These are phyloP conservation scores for Actenoides hombroni DNA, from an alignment of 2,113 vertebrate species.

Conservation along the genomic window DNA sequence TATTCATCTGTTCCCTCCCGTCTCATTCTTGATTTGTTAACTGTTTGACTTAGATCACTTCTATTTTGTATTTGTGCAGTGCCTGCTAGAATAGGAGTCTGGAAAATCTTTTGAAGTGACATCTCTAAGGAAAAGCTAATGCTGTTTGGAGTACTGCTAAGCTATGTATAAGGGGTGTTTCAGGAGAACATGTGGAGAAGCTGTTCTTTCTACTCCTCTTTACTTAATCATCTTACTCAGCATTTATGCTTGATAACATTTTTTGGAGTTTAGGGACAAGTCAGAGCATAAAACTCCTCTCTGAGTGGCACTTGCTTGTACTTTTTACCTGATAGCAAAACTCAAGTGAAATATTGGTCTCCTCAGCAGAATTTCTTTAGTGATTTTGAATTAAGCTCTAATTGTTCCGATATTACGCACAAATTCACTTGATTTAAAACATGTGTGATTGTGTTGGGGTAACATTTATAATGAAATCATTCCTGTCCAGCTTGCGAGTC, in stretches of 20 bases:
- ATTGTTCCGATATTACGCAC: background rate
- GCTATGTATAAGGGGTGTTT: background rate
- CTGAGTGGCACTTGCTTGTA: background rate
- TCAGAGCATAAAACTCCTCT: background rate
- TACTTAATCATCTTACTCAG: background rate
- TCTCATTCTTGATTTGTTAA: background rate
- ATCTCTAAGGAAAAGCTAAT: background rate
- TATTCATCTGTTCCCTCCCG: background rate
- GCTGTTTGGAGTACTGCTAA: background rate
- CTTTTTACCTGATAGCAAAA: background rate
- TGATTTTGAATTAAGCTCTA: constrained; percentile 18
- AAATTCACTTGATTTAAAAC: constrained; percentile 26
- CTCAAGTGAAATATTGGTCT: background rate
- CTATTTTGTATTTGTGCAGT: background rate
- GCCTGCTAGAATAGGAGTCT: background rate
- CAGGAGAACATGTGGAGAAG: background rate
- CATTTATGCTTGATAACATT: background rate
- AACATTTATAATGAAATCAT: background rate
- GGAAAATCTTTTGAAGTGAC: background rate
- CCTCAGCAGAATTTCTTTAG: constrained; percentile 21
- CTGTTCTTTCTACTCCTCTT: background rate
- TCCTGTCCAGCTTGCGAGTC: background rate
- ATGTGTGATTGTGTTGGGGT: background rate
- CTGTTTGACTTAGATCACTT: background rate
- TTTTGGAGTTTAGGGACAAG: background rate